These are phyloP conservation scores for Limnodromus scolopaceus DNA, from an alignment of 2,797 vertebrate species.

Conservation along the genomic window DNA sequence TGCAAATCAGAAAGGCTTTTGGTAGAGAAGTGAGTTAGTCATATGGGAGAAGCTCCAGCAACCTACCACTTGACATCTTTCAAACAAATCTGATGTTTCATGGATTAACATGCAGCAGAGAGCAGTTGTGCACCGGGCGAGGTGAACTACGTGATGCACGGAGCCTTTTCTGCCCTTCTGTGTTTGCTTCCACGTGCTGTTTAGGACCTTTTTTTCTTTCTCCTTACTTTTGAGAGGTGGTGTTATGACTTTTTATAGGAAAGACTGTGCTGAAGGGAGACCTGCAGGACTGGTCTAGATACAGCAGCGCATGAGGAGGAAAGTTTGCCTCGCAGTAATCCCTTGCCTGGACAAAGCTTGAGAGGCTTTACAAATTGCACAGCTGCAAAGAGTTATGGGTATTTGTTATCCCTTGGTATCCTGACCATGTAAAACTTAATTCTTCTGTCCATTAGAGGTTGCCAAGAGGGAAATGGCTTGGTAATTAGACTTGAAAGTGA, in stretches of 20 bases:
- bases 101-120: background rate
- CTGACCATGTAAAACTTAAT: slow-evolving; percentile 57
- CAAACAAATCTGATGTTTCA: background rate
- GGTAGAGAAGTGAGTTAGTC: background rate
- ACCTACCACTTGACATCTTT: background rate
- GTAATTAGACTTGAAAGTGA: slow-evolving; percentile 71
- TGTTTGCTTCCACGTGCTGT: background rate
- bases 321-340: slow-evolving; percentile 26
- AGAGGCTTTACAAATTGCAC: slow-evolving; percentile 56
- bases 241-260: background rate
- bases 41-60: background rate
- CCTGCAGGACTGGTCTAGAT: background rate
- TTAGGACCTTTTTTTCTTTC: background rate
- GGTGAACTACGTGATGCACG: accelerated
- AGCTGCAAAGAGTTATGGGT: slow-evolving; percentile 62
- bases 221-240: background rate
- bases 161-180: background rate
- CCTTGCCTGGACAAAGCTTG: background rate
- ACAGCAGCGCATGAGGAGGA: background rate
- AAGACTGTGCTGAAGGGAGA: background rate
- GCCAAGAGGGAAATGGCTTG: slow-evolving; percentile 62
- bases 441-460: slow-evolving; percentile 60
- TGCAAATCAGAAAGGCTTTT: background rate
- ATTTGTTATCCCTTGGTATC: slow-evolving; percentile 50
- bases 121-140: background rate